Base-by-base conservation (phyloP, 1,140 invertebrate species). In the Monochamus saltuarius region DNA sequence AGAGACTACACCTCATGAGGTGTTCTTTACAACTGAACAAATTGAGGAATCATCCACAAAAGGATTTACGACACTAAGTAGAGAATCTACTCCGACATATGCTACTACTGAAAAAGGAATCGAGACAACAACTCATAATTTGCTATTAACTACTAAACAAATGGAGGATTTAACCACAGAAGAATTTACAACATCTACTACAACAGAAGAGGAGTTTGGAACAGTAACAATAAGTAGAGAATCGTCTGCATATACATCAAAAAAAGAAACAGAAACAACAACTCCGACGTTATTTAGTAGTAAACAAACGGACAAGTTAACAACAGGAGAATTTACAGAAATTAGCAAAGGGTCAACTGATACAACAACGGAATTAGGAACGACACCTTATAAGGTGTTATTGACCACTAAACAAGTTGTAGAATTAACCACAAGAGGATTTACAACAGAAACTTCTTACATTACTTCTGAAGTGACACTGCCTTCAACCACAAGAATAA, bases 21-120 rank as follows among this genome's bases (percentile, higher is more conserved):
- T 57, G 10, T 16, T 50, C 1, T 50, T 59, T 42, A 60, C 51
- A 10, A 63, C 53, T 40, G 45, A 56, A 47, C 51, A 57, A 43
- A 35, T 54, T 3, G 35, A 36, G 22, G 62, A 64, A 39, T 19
- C 59, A 36, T 49, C 62, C 29, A 49, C 50, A 14, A 36, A 39
- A 34, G 35, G 16, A 11, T 14, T n/a, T 13, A 36, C 7, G 8
- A 22, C 38, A 9, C 7, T 9, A 13, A 16, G 35, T 19, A 16
- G 10, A 8, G 37, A 37, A 43, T 34, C 16, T 13, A 42, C 52
- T 43, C 22, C 17, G n/a, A n/a, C 4, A 42, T 9, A 22, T 22
- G 14, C 6, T 22, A 29, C 52, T 1, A 53, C 35, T 13, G n/a
- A 37, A 39, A 9, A 14, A 29, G 35, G 22, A 29, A 29, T 6